These are phyloP conservation scores for Danionella cerebrum DNA, from an alignment of 2,113 vertebrate genomes.

Conservation along the genomic window DNA sequence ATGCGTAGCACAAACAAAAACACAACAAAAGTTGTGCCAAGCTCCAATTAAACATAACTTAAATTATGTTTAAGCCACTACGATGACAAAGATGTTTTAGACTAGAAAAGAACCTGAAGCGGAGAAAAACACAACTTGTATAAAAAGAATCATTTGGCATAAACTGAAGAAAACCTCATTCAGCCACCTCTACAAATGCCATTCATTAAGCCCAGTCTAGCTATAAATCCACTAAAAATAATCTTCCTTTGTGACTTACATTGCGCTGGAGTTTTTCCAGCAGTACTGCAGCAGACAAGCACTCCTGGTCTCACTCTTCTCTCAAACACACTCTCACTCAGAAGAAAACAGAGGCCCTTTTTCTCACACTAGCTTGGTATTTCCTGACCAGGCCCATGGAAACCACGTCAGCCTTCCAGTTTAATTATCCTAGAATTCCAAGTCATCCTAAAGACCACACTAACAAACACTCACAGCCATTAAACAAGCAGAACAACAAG, in stretches of 20 bases:
- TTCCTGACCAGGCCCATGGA: slow-evolving; percentile 73
- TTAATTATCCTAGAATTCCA: slow-evolving; percentile 50
- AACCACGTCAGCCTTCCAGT: slow-evolving; percentile 48
- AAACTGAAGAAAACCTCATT: too few species aligned
- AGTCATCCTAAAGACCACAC: slow-evolving; percentile 19
- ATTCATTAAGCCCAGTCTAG: slow-evolving; percentile 14
- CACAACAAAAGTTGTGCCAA: too few species aligned
- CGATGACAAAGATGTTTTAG: too few species aligned
- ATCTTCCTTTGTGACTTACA: slow-evolving; percentile 14
- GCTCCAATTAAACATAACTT: too few species aligned
- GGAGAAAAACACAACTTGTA: too few species aligned
- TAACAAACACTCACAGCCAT: slow-evolving; percentile 26
- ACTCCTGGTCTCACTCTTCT: not conserved
- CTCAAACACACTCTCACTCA: slow-evolving; percentile 8
- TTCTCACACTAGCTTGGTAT: slow-evolving; percentile 78
- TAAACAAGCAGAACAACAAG: slow-evolving; percentile 33
- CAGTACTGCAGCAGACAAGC: slow-evolving; percentile 21
- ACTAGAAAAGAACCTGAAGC: too few species aligned
- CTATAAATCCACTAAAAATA: slow-evolving; percentile 19
- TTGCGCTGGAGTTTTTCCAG: not conserved
- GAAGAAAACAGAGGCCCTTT: slow-evolving; percentile 33
- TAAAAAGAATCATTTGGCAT: too few species aligned
- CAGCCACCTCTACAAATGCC: not conserved
- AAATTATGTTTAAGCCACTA: too few species aligned
- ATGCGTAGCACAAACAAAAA: too few species aligned